Conservation (phyloP, 2,113 vertebrate genomes). For the Etheostoma spectabile region DNA sequence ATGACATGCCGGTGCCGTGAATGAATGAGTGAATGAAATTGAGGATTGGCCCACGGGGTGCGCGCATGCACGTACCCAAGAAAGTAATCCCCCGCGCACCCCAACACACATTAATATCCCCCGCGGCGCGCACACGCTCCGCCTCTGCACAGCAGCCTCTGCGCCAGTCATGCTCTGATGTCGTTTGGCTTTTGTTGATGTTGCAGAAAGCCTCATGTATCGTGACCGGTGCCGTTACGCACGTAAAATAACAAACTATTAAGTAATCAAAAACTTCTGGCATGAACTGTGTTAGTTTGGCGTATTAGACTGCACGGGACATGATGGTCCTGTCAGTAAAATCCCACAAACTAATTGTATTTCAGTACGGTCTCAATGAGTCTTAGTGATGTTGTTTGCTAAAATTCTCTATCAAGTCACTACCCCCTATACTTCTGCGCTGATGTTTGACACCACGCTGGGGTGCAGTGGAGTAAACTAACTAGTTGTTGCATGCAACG, state of each 20-base stretch:
- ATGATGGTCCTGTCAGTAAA: neutral
- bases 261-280: too few relatives aligned
- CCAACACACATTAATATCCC: neutral
- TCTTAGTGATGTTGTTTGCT: neutral
- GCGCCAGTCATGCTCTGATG: conserved; percentile 43
- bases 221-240: conserved; percentile 21
- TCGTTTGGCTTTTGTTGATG: conserved; percentile 53
- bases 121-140: conserved; percentile 10
- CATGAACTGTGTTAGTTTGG: neutral
- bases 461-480: conserved; percentile 50
- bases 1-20: conserved; percentile 66
- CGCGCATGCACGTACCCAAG: conserved; percentile 55
- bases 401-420: neutral
- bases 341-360: neutral
- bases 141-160: conserved; percentile 42
- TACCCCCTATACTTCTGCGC: neutral
- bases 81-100: conserved; percentile 18
- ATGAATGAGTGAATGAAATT: conserved; percentile 76
- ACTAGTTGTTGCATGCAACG: conserved; percentile 48
- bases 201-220: conserved; percentile 7
- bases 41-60: conserved; percentile 69
- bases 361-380: neutral
- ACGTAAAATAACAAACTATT: neutral
- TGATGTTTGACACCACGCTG: conserved; percentile 37
- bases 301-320: neutral